Evolutionary conservation across 1,140 invertebrate genomes (phyloP).

Genomic region (Myzus persicae): DNA sequence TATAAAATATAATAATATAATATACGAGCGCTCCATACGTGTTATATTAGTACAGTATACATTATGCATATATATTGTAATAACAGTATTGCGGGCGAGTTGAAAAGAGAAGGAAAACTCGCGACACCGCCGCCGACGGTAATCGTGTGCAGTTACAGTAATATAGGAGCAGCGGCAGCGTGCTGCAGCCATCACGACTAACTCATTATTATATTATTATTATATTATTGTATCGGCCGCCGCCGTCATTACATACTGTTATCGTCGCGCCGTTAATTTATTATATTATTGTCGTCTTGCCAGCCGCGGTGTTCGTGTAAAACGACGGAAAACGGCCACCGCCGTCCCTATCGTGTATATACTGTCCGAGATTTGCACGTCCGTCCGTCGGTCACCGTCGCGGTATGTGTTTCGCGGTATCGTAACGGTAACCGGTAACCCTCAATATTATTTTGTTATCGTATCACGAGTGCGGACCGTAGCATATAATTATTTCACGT

Average conservation of each 20-base stretch:
- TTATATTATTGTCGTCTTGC: not conserved
- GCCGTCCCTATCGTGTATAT: too few species aligned
- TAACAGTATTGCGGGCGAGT: not conserved
- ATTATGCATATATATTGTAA: not conserved
- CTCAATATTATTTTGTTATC: not conserved
- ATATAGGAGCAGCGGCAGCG: not conserved
- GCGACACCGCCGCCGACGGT: not conserved
- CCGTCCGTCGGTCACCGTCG: not conserved
- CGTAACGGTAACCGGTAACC: not conserved
- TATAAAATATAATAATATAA: not conserved
- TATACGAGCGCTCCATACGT: not conserved
- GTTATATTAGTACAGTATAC: not conserved
- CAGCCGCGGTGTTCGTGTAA: not conserved
- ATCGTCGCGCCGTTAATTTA: not conserved
- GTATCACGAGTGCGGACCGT: not conserved
- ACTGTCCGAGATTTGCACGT: not conserved
- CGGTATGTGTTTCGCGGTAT: not conserved
- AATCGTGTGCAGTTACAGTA: not conserved
- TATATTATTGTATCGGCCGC: too few species aligned
- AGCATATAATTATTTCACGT: not conserved
- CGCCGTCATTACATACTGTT: not conserved
- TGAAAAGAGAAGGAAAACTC: not conserved
- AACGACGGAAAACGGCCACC: too few species aligned
- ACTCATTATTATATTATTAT: not conserved
- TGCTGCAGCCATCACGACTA: not conserved